Percentiles rank a stretch among this genome's conserved stretches.
Evolutionary conservation across 2,888 invertebrate species (phyloP).

Genomic region (Macaria liturata): DNA sequence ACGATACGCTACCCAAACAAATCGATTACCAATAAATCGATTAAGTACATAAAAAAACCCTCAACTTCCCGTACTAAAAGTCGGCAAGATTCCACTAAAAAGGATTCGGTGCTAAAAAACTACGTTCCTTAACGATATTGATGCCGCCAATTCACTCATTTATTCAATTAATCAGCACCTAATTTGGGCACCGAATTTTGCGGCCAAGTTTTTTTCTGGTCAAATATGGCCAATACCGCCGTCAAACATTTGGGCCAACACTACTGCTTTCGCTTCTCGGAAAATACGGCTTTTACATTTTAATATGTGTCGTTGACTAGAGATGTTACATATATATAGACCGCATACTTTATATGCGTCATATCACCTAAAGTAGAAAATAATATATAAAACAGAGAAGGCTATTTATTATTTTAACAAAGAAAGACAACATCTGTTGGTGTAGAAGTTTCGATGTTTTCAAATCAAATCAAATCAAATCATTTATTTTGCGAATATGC

Average conservation of each 20-base stretch:
- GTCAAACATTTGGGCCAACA: conserved; percentile 44
- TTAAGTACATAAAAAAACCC: neutral
- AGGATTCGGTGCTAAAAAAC: conserved; percentile 24
- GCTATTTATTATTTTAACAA: too few species aligned
- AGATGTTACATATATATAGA: too few species aligned
- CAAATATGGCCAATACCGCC: conserved; percentile 38
- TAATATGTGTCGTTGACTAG: conserved; percentile 14
- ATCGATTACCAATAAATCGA: too few species aligned
- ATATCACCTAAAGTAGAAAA: too few species aligned
- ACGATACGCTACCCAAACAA: too few species aligned
- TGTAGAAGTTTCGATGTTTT: too few species aligned
- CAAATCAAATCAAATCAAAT: too few species aligned
- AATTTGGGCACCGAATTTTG: conserved; percentile 26
- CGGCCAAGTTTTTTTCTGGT: conserved; percentile 28
- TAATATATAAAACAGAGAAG: too few species aligned
- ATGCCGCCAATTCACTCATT: conserved; percentile 35
- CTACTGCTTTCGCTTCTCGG: conserved; percentile 38
- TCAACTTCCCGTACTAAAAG: conserved; percentile 3
- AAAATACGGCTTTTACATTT: conserved; percentile 35
- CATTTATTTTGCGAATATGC: too few species aligned
- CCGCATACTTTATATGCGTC: too few species aligned
- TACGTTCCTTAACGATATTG: conserved; percentile 26
- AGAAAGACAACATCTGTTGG: too few species aligned
- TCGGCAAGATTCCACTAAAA: conserved; percentile 22
- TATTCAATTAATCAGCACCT: conserved; percentile 34